These are phyloP conservation scores for Acanthopagrus latus DNA, from an alignment of 2,797 vertebrate species.

Conservation along the genomic window DNA sequence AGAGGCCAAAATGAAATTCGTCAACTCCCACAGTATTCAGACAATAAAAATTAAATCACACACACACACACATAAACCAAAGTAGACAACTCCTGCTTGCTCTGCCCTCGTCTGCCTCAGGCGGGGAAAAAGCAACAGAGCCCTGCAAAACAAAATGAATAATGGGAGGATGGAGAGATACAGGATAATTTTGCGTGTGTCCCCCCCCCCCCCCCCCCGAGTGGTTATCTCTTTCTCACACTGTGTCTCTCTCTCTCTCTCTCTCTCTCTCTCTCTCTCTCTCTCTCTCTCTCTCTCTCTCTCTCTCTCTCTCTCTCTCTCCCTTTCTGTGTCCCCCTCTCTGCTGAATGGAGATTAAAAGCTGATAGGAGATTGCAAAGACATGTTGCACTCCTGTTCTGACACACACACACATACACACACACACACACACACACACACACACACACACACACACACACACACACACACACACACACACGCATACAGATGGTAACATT, in stretches of 20 bases:
- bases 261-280: too few relatives aligned
- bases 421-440: slow-evolving; percentile 38
- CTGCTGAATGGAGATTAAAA: slow-evolving; percentile 79
- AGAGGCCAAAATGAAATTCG: slow-evolving; percentile 65
- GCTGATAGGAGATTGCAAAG: slow-evolving; percentile 81
- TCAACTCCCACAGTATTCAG: slow-evolving; percentile 63
- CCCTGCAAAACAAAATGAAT: slow-evolving; percentile 70
- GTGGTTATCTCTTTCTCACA: slow-evolving; percentile 71
- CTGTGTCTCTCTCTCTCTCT: slow-evolving; percentile 22
- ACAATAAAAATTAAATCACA: slow-evolving; percentile 65
- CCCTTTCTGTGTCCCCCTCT: slow-evolving; percentile 38
- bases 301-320: background rate
- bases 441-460: slow-evolving; percentile 58
- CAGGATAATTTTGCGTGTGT: slow-evolving; percentile 56
- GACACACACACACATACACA: slow-evolving; percentile 43
- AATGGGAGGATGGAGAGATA: slow-evolving; percentile 68
- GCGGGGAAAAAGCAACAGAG: slow-evolving; percentile 62
- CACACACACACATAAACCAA: slow-evolving; percentile 27
- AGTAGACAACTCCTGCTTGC: slow-evolving; percentile 42
- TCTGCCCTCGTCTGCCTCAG: slow-evolving; percentile 42
- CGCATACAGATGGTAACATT: slow-evolving; percentile 74
- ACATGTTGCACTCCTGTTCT: slow-evolving; percentile 81
- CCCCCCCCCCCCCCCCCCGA: slow-evolving; percentile 28
- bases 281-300: background rate
- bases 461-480: slow-evolving; percentile 39